Evolutionary conservation across 2,888 invertebrate species (phyloP).

Genomic region (Sinodicranocentrus sp.): DNA sequence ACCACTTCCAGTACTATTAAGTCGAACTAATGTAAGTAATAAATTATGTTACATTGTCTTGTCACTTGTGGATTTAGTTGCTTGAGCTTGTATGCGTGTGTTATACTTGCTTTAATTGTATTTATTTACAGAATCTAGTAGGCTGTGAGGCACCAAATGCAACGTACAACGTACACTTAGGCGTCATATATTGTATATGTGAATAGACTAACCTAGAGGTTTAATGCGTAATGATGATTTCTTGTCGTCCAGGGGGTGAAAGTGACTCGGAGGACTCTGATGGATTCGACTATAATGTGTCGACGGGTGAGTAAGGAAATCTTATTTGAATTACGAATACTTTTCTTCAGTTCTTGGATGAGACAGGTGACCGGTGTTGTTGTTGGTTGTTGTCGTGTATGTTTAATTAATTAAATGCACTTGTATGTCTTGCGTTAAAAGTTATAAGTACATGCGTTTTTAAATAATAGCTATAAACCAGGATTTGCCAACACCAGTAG

Average conservation of each 20-base stretch:
- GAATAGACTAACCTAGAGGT: background rate
- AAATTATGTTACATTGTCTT: too few relatives aligned
- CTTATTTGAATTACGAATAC: background rate
- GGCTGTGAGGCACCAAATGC: too few relatives aligned
- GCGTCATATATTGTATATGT: background rate
- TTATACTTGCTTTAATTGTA: background rate
- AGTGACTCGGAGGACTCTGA: slow-evolving; percentile 37
- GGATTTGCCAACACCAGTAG: background rate
- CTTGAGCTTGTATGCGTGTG: background rate
- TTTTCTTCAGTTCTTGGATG: too few relatives aligned
- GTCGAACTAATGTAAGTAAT: too few relatives aligned
- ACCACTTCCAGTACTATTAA: too few relatives aligned
- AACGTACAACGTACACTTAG: too few relatives aligned
- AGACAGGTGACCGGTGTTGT: background rate
- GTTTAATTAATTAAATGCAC: background rate
- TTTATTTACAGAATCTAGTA: background rate
- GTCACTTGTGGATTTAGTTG: background rate
- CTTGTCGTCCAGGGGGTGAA: slow-evolving; percentile 31
- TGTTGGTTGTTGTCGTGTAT: background rate
- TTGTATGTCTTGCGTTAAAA: background rate
- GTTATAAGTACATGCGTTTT: background rate
- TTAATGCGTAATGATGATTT: background rate
- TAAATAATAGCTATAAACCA: background rate
- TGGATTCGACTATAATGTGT: slow-evolving; percentile 5
- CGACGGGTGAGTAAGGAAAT: background rate